phyloP scores from a whole-genome alignment of 2,888 invertebrate species.

The Mayetiola destructor region DNA sequence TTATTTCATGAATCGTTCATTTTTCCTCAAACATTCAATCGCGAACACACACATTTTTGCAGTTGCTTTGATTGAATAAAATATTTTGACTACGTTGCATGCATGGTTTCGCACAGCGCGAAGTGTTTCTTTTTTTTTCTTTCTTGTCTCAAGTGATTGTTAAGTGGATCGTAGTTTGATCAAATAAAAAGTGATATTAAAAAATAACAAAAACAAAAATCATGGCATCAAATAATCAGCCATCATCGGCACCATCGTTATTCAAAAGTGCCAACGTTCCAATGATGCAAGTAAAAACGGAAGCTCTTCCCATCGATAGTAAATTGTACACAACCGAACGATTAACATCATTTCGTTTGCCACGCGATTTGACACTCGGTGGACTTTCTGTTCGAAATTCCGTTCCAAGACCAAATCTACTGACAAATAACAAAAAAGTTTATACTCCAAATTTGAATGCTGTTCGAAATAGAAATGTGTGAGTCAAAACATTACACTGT shows the following conservation, averaged over 20 bases:
- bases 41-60: neutral
- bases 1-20: slow-evolving; percentile 4
- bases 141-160: neutral
- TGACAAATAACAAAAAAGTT: slow-evolving; percentile 37
- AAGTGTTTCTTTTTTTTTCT: neutral
- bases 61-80: neutral
- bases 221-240: neutral
- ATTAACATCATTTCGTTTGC: slow-evolving; percentile 39
- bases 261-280: neutral
- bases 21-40: neutral
- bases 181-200: too few species aligned
- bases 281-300: neutral
- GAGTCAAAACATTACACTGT: slow-evolving; percentile 20
- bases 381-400: slow-evolving; percentile 22
- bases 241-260: neutral
- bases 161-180: too few species aligned
- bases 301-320: neutral
- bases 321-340: slow-evolving; percentile 22
- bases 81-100: neutral
- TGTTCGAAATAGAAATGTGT: slow-evolving; percentile 42
- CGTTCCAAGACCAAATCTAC: slow-evolving; percentile 19
- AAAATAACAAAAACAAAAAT: too few species aligned
- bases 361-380: slow-evolving; percentile 43
- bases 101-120: neutral
- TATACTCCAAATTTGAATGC: slow-evolving; percentile 47